Conservation (phyloP, 2,888 invertebrate species). For the Cantharis rustica region DNA sequence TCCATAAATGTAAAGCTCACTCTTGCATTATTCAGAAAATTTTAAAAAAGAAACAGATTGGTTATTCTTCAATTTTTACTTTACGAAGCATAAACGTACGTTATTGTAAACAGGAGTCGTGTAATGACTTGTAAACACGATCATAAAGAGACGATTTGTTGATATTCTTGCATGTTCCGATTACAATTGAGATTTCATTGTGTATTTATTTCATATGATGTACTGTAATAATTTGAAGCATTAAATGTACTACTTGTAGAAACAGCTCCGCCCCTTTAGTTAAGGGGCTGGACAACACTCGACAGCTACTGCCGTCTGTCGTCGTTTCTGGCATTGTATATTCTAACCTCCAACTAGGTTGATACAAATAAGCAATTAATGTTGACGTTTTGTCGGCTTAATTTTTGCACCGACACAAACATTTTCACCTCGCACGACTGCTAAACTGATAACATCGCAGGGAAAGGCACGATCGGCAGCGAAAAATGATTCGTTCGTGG, state of each 20-base stretch:
- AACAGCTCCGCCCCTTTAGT: constrained; percentile 49
- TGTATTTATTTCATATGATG: constrained; percentile 44
- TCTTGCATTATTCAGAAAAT: background rate
- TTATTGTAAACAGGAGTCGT: background rate
- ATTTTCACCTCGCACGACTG: background rate
- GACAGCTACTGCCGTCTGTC: constrained; percentile 52
- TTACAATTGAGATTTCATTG: constrained; percentile 38
- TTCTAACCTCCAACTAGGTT: constrained; percentile 43
- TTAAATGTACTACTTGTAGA: constrained; percentile 47
- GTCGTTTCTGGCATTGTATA: constrained; percentile 37
- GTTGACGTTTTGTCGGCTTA: background rate
- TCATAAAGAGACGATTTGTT: constrained; percentile 5
- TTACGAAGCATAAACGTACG: background rate
- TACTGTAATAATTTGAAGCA: constrained; percentile 46
- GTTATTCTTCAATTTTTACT: background rate
- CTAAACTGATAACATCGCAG: background rate
- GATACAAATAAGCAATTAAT: background rate
- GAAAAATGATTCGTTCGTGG: background rate
- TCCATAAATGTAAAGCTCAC: background rate
- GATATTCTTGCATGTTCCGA: constrained; percentile 33
- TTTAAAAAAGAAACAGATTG: background rate
- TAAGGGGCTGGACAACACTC: constrained; percentile 47
- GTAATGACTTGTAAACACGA: constrained; percentile 9
- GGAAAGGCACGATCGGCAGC: background rate
- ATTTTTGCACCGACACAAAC: background rate